phyloP scores from a whole-genome alignment of 2,797 vertebrate species.

The Podargus strigoides region DNA sequence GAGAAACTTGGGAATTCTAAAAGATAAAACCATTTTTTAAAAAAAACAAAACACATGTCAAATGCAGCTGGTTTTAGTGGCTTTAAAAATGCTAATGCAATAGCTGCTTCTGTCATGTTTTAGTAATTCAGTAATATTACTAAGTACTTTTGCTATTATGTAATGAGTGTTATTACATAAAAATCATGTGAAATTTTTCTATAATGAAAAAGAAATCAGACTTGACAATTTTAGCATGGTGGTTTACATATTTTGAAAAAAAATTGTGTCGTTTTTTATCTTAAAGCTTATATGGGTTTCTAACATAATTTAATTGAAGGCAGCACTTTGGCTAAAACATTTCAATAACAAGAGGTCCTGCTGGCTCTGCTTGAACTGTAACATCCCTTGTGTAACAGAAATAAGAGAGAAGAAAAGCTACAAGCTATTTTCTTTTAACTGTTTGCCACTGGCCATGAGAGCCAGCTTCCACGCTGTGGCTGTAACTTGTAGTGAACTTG shows the following conservation, averaged over 20 bases:
- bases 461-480: fast-evolving
- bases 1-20: neutral
- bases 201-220: neutral
- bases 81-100: neutral
- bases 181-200: neutral
- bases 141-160: neutral
- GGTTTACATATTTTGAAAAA: neutral
- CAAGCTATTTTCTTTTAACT: neutral
- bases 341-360: neutral
- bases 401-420: neutral
- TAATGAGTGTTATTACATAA: neutral
- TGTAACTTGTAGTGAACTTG: neutral
- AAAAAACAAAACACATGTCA: no score
- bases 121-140: neutral
- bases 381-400: neutral
- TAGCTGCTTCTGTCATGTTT: neutral
- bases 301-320: neutral
- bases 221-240: neutral
- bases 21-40: neutral
- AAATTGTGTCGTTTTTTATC: neutral
- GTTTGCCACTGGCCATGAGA: neutral
- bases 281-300: neutral
- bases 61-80: neutral
- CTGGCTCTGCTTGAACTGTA: neutral
- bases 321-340: fast-evolving